Base-by-base conservation (phyloP, 2,888 invertebrate species). In the Heliconius hortense region DNA sequence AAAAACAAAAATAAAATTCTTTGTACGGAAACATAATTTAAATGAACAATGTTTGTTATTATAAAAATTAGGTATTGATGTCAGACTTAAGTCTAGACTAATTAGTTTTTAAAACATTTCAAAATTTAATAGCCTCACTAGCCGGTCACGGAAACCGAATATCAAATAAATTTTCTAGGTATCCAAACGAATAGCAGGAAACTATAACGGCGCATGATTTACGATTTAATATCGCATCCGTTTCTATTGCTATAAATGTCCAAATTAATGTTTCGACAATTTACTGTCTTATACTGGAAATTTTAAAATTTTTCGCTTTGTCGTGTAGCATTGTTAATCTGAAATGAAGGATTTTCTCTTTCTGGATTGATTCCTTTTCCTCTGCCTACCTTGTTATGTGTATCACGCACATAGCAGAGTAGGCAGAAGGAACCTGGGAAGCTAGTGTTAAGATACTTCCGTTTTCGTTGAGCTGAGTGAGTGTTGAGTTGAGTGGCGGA, bases 181-280 rank as follows among this genome's bases (percentile, higher is more conserved):
- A 39, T 39, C 71, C 18, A 43, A 68, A 74, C 39, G 67, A 72
- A 74, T 72, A n/a, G 62, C 71, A 63, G 18, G 71, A 74, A 70
- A 59, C 64, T 74, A 53, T 76, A 31, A 74, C 67, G 62, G 35
- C n/a, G 63, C n/a, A 15, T 73, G 76, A 78, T 78, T 76, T 78
- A 75, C 74, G 73, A 24, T 62, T 39, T 76, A 76, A 78, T 78
- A 76, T 75, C 56, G 72, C 26, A 72, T 74, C 28, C 70, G 72
- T 72, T 72, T 53, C 69, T 31, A 72, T 60, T 77, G 39, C 60
- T 60, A 26, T 69, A 66, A 64, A 64, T 67, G 74, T 66, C 70
- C 63, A 67, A 60, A 63, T 67, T 60, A 72, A 69, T 64, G 72
- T 68, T 63, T 67, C 59, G 48, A 60, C 69, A 60, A 74, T 68